Base-by-base conservation (phyloP, 2,888 invertebrate species). In the Seira sanloemensis region DNA sequence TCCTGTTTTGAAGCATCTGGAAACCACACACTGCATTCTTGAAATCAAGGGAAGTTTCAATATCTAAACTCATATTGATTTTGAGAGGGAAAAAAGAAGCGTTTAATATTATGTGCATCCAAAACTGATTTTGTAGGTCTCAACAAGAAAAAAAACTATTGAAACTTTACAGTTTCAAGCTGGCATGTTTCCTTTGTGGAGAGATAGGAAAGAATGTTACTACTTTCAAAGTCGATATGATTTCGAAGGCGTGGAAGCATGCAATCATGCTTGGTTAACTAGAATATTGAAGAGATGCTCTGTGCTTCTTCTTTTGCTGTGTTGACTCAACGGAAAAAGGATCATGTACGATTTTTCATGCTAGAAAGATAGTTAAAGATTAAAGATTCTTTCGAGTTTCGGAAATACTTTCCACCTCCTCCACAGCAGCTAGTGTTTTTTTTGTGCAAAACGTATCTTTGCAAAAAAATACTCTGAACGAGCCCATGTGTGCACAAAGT, bases 341-440 rank as follows among this genome's bases (percentile, higher is more conserved):
- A 81, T 81, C 81, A 81, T 77, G 77, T 73, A 77, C 83, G 68
- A 78, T 83, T 83, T 82, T 78, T 78, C 78, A 78, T 78, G 83
- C 65, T 78, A 74, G 78, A 78, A 83, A 78, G 78, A 83, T 78
- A n/a, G 74, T 83, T 25, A 83, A 73, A 67, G 69, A 73, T 78
- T 67, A 71, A 23, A 62, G 62, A 62, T 23, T 12, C 21, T 21
- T 23, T 62, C 7, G 21, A 62, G 62, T 4, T 18, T 2, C 58
- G 7, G n/a, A n/a, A n/a, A n/a, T n/a, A n/a, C n/a, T n/a, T n/a
- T n/a, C 23, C 62, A 19, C 21, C 62, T 21, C 78, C 69, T 77
- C 67, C 71, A 68, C n/a, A n/a, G n/a, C n/a, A n/a, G n/a, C n/a
- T n/a, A n/a, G n/a, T n/a, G n/a, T 62, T 50, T 58, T 23, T 79